Evolutionary conservation across 2,888 invertebrate species (phyloP).

Genomic region (Diadromus collaris): DNA sequence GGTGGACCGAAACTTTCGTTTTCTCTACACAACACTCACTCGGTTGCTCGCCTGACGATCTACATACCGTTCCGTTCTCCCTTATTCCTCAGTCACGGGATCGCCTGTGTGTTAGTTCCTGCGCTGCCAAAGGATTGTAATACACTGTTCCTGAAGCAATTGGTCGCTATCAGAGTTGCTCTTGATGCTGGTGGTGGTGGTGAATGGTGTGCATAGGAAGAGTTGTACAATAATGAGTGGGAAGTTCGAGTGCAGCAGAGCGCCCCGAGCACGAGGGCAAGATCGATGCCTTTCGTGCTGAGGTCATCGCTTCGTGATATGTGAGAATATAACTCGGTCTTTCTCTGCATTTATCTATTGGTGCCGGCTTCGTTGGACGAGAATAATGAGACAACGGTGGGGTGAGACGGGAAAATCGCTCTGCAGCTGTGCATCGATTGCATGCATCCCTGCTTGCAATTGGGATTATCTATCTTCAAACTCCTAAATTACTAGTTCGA

Average conservation of each 20-base stretch:
- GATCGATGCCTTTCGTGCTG: slow-evolving; percentile 57
- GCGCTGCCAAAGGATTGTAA: slow-evolving; percentile 22
- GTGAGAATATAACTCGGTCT: slow-evolving; percentile 43
- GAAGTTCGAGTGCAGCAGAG: slow-evolving; percentile 51
- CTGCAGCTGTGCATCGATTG: slow-evolving; percentile 38
- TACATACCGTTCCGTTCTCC: slow-evolving; percentile 48
- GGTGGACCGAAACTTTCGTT: slow-evolving; percentile 59
- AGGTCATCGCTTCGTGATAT: slow-evolving; percentile 56
- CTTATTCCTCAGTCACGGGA: slow-evolving; percentile 1
- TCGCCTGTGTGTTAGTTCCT: slow-evolving; percentile 19
- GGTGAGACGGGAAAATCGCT: background rate
- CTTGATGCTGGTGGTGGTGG: slow-evolving; percentile 5
- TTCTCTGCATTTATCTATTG: slow-evolving; percentile 17
- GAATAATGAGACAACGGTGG: slow-evolving; percentile 31
- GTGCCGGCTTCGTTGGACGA: slow-evolving; percentile 7
- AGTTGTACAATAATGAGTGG: slow-evolving; percentile 57
- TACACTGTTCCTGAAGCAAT: slow-evolving; percentile 26
- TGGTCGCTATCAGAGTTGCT: slow-evolving; percentile 17
- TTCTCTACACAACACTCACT: slow-evolving; percentile 54
- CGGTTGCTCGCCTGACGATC: slow-evolving; percentile 46
- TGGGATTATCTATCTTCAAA: slow-evolving; percentile 25
- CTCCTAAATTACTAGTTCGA: slow-evolving; percentile 21
- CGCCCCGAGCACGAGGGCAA: slow-evolving; percentile 57
- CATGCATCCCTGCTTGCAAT: slow-evolving; percentile 21
- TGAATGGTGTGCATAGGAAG: slow-evolving; percentile 17